Evolutionary conservation across 2,797 vertebrate species (phyloP).

Genomic region (Alfaro cultratus): DNA sequence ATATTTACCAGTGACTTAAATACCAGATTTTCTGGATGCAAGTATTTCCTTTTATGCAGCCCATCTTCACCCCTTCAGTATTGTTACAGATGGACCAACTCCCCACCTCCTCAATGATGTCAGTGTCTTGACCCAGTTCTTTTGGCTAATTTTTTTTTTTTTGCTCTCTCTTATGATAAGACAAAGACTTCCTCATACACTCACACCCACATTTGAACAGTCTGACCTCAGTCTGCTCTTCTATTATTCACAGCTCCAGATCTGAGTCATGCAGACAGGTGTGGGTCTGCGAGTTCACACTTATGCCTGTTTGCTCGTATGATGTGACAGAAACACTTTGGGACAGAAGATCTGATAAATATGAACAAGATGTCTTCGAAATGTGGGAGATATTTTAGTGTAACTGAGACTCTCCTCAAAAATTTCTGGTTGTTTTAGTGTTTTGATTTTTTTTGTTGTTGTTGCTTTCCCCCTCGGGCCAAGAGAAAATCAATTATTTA

Average conservation of each 20-base stretch:
- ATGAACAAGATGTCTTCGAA: slow-evolving; percentile 28
- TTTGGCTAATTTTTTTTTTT: slow-evolving; percentile 42
- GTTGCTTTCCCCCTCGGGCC: not conserved
- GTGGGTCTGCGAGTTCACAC: slow-evolving; percentile 28
- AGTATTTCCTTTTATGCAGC: slow-evolving; percentile 12
- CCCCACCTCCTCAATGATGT: slow-evolving; percentile 13
- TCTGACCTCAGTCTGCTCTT: slow-evolving; percentile 70
- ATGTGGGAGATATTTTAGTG: not conserved
- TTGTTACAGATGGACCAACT: slow-evolving; percentile 3
- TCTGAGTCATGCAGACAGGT: slow-evolving; percentile 61
- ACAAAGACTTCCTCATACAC: slow-evolving; percentile 26
- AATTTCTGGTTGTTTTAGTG: slow-evolving; percentile 4
- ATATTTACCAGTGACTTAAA: not conserved
- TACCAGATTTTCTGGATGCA: not conserved
- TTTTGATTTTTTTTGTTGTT: not conserved
- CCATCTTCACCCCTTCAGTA: slow-evolving; percentile 17
- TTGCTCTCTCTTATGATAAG: slow-evolving; percentile 44
- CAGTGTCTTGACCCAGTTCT: slow-evolving; percentile 52
- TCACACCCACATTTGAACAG: slow-evolving; percentile 52
- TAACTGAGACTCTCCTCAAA: slow-evolving; percentile 10
- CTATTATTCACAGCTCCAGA: slow-evolving; percentile 69
- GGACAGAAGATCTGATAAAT: slow-evolving; percentile 30
- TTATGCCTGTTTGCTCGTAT: slow-evolving; percentile 5
- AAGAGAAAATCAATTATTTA: slow-evolving; percentile 29
- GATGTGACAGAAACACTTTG: slow-evolving; percentile 23